Evolutionary conservation across 2,113 vertebrate genomes (phyloP).

Genomic region (Ursus arctos): DNA sequence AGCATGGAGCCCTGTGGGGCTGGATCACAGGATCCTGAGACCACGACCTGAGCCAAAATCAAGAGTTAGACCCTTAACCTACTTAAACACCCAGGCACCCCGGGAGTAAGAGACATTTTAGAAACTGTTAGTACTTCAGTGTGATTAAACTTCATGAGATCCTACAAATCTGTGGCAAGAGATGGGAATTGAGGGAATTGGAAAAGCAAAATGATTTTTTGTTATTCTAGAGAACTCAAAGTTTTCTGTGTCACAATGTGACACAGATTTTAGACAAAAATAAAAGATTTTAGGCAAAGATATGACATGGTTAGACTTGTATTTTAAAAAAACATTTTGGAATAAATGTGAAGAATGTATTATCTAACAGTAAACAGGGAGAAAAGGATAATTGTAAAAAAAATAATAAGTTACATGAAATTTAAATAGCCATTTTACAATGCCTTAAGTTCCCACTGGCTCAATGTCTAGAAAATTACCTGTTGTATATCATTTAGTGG

Average conservation of each 20-base stretch:
- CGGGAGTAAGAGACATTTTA: background rate
- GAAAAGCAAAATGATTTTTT: background rate
- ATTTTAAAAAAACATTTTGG: background rate
- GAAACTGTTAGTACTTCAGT: background rate
- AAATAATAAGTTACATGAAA: too few species aligned
- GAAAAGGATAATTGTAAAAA: background rate
- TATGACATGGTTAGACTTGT: background rate
- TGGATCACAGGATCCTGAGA: background rate
- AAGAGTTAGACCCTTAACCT: background rate
- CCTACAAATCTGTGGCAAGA: background rate
- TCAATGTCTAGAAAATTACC: background rate
- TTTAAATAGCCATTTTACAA: background rate
- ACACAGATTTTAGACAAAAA: too few species aligned
- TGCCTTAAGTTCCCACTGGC: background rate
- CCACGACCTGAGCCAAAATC: background rate
- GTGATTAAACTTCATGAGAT: background rate
- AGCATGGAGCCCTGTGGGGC: background rate
- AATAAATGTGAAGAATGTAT: background rate
- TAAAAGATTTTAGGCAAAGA: background rate
- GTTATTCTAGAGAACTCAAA: background rate
- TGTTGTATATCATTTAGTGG: background rate
- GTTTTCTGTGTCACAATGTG: background rate
- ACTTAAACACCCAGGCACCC: background rate
- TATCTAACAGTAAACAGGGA: background rate
- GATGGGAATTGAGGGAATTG: background rate